Base-by-base conservation (phyloP, 1,140 invertebrate species). In the Microplitis demolitor region DNA sequence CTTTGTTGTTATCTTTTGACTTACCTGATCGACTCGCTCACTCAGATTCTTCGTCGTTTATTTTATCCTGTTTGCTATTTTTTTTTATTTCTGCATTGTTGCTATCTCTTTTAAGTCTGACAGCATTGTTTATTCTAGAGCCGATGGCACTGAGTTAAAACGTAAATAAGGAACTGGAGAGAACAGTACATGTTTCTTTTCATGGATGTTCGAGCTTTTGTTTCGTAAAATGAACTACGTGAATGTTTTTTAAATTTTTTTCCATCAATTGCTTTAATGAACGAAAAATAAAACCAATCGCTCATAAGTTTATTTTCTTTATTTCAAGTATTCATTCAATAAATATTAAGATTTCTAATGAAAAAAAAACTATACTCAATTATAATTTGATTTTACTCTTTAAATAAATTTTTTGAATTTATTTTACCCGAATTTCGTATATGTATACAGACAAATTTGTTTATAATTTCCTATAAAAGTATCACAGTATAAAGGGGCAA, bases 401-500 rank as follows among this genome's bases (percentile, higher is more conserved):
- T 24, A 24, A 24, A 24, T 24, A 24, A 24, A 24, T 24, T 24
- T 24, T 24, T 24, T 24, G 24, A 24, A 24, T 24, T 24, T 24
- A 24, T 2, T 24, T 24, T 2, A 24, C 0, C 24, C 24, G 24
- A 24, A 24, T 24, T 24, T 24, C 24, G 24, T 24, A 24, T 24
- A 24, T 24, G 2, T 24, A 0, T 24, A 24, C 24, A 24, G 2
- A 24, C 24, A 24, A 24, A 24, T 24, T 2, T 24, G 24, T 24
- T n/a, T n/a, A 24, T 24, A 24, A 24, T 24, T 24, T 24, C 24
- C 2, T 24, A 24, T 11, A 37, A 37, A 33, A 62, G 4, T 14
- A 9, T 8, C 62, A 64, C 16, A 8, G 11, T 2, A n/a, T 4
- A 45, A 39, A 45, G 14, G 14, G 31, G 75, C 77, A 79, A 69